Conservation (phyloP, 2,888 invertebrate species). For the Rhyacophila evoluta region DNA sequence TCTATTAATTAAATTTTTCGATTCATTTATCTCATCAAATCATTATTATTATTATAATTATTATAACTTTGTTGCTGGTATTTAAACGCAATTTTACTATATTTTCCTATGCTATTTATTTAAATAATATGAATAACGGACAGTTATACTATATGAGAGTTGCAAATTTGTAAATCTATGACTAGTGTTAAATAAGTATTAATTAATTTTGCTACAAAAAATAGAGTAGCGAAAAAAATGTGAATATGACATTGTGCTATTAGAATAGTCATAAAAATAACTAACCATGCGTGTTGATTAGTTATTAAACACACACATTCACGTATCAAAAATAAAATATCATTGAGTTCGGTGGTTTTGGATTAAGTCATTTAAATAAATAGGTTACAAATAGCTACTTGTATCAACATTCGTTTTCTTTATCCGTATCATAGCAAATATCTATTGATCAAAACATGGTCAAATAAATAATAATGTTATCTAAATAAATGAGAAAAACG, state of each 20-base stretch:
- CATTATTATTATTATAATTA: no score
- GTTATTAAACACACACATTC: background rate
- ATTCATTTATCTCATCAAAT: no score
- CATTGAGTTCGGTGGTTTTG: background rate
- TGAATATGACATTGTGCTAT: background rate
- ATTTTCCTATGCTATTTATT: no score
- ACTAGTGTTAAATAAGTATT: no score
- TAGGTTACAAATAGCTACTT: background rate
- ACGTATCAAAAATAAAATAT: background rate
- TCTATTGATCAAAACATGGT: background rate
- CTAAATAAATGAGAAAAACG: background rate
- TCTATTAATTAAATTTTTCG: no score
- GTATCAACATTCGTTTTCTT: background rate
- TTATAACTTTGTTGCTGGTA: no score
- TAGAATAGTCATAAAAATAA: background rate
- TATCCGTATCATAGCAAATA: background rate
- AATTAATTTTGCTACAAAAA: no score
- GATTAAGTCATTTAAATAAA: slow-evolving; percentile 11
- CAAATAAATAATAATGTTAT: background rate
- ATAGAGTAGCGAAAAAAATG: background rate
- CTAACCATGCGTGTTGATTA: background rate
- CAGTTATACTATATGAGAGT: no score
- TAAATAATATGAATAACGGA: no score
- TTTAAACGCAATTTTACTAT: no score
- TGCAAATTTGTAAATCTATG: no score